Evolutionary conservation across 92 coral and sea anemone genomes (phyloP), one percentile per base, ranked within the genome.

Genomic region (Parazoanthus darwini): DNA sequence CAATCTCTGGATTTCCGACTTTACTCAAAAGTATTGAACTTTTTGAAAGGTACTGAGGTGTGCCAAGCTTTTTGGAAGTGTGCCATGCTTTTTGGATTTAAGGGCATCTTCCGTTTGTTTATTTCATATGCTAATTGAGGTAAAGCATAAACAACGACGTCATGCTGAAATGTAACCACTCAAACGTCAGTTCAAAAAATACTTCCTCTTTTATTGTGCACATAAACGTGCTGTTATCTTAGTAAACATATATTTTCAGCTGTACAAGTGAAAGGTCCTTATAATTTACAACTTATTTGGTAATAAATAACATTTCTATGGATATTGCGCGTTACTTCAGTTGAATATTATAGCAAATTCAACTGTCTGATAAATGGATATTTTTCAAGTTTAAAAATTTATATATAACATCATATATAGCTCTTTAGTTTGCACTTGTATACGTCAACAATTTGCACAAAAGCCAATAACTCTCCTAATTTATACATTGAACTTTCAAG

Each of bases 251-350:
- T 84, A 44, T 68, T 39, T 84, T 50, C 65, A 84, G 78, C 87
- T 68, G 87, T 83, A 83, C 87, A 83, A 15, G 72, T 80, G 84
- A 51, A 54, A 51, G 51, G 66, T 46, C 23, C 66, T 26, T 50
- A 84, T 44, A 84, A 44, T 71, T 84, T 84, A 84, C 87, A 84
- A 84, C 87, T 71, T 84, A 84, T 84, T 82, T 42, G 87, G 77
- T 33, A 84, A 84, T 84, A 84, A 84, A 84, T 84, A 84, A 84
- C 44, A 50, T 71, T 84, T 84, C 46, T 84, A 70, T 84, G 43
- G 66, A 35, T 84, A 71, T 26, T 70, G 87, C 42, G 65, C 50
- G 79, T 84, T 70, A 70, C 67, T 25, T 43, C 56, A 78, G 82
- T 78, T 48, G 35, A 80, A 56, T 20, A 8, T 15, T 80, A 58